These are phyloP conservation scores for Donacobius atricapilla DNA, from an alignment of 2,113 vertebrate genomes.

Conservation along the genomic window DNA sequence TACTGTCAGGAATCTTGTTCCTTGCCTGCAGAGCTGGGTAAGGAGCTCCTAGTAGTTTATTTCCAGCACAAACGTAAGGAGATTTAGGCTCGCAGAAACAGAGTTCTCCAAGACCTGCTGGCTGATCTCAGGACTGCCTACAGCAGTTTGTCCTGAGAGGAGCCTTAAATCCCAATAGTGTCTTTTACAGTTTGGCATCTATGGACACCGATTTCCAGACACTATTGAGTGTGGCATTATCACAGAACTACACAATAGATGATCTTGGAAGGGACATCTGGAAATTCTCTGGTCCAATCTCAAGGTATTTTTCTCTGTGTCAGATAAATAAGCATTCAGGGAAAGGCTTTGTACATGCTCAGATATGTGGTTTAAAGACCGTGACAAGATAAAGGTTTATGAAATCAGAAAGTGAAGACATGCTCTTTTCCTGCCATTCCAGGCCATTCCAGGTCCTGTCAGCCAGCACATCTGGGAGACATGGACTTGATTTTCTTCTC, in stretches of 20 bases:
- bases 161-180: rapidly evolving
- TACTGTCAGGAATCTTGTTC: background rate
- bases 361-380: background rate
- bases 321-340: background rate
- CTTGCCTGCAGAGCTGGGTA: background rate
- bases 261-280: background rate
- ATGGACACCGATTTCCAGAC: background rate
- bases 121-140: background rate
- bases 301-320: background rate
- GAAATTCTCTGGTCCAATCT: background rate
- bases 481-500: background rate
- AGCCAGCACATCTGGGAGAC: background rate
- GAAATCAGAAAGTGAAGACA: background rate
- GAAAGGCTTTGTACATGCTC: background rate
- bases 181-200: background rate
- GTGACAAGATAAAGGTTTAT: rapidly evolving
- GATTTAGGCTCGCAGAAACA: background rate
- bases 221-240: background rate
- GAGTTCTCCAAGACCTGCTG: background rate
- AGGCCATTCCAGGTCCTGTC: background rate
- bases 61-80: background rate
- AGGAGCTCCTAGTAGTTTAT: background rate
- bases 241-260: background rate
- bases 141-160: background rate
- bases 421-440: background rate